These are phyloP conservation scores for Trissolcus basalis DNA, from an alignment of 1,140 invertebrate genomes.

Conservation along the genomic window DNA sequence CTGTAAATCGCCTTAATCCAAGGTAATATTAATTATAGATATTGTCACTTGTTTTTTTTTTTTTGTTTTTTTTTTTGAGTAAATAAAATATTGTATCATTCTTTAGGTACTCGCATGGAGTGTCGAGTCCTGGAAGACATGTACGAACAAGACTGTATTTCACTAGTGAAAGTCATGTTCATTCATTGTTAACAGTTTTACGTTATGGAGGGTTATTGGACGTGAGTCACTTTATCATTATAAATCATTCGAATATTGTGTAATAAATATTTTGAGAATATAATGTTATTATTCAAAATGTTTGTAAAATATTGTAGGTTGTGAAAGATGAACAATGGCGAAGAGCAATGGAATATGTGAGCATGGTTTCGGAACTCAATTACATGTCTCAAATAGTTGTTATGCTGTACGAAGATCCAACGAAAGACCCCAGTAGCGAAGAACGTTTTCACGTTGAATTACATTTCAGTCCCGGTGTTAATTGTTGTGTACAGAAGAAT, in stretches of 20 bases:
- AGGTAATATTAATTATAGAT: conserved; percentile 76
- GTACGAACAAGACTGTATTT: conserved; percentile 98
- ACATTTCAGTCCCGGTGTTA: conserved; percentile 98
- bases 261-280: too few species aligned
- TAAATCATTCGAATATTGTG: not conserved
- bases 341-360: conserved; percentile 98
- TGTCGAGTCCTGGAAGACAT: conserved; percentile 97
- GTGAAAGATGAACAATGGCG: conserved; percentile 97
- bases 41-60: not conserved
- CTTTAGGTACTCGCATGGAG: conserved; percentile 95
- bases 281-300: too few species aligned
- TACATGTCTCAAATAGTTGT: conserved; percentile 99
- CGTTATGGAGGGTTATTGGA: conserved; percentile 94
- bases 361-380: conserved; percentile 97
- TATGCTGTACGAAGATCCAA: conserved; percentile 99
- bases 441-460: conserved; percentile 97
- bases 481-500: conserved; percentile 96
- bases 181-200: conserved; percentile 96
- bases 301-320: conserved; percentile 75
- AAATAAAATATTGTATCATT: conserved; percentile 14
- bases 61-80: too few species aligned
- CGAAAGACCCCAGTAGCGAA: conserved; percentile 92
- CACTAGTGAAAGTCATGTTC: conserved; percentile 99
- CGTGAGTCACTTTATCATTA: conserved; percentile 76
- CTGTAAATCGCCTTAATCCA: conserved; percentile 96